A percentile compares a stretch with the other conserved stretches of the same genome.
These are phyloP conservation scores for Aphelenchoides fujianensis DNA, from an alignment of 1,140 invertebrate species.

Conservation along the genomic window DNA sequence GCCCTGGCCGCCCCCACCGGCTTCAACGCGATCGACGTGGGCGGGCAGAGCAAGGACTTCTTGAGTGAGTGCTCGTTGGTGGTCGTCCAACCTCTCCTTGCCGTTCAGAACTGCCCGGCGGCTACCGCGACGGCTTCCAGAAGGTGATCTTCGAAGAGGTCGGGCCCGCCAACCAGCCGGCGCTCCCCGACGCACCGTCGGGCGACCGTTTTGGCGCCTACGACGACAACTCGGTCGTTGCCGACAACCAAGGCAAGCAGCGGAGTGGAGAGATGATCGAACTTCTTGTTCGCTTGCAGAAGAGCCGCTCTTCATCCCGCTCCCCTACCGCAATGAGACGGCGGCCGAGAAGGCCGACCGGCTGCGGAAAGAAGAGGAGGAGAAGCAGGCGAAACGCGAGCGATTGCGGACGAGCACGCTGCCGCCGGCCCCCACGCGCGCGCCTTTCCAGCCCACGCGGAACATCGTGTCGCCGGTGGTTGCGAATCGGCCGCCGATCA, in stretches of 20 bases:
- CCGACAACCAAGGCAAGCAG: constrained; percentile 30
- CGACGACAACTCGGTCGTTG: constrained; percentile 48
- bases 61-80: constrained; percentile 19
- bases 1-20: constrained; percentile 38
- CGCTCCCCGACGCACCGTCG: constrained; percentile 29
- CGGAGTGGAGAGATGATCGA: constrained; percentile 24
- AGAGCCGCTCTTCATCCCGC: constrained; percentile 50
- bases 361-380: constrained; percentile 43
- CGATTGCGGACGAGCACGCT: constrained; percentile 15
- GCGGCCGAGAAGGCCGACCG: constrained; percentile 37
- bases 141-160: constrained; percentile 57
- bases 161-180: constrained; percentile 20
- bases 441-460: constrained; percentile 17
- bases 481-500: constrained; percentile 31
- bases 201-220: constrained; percentile 45
- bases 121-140: constrained; percentile 53
- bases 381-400: constrained; percentile 9
- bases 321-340: constrained; percentile 53
- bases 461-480: constrained; percentile 32
- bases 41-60: constrained; percentile 36
- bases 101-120: constrained; percentile 34
- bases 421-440: neutral
- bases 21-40: constrained; percentile 32
- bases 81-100: constrained; percentile 12
- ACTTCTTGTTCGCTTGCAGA: constrained; percentile 38